Evolutionary conservation across 2,888 invertebrate species (phyloP), one percentile per base, ranked within the genome.

Genomic region (Amphipoea lucens): DNA sequence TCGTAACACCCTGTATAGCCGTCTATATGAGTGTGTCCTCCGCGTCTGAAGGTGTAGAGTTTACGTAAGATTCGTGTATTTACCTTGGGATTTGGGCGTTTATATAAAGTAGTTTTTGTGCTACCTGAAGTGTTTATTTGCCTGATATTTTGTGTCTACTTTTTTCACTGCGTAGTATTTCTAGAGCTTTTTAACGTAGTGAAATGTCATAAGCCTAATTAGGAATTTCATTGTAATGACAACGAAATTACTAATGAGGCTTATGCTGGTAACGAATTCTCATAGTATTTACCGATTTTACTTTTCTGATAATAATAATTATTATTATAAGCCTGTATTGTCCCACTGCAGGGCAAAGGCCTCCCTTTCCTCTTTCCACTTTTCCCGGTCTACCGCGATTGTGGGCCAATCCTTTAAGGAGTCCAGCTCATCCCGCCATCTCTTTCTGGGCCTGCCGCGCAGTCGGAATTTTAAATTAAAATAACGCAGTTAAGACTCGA

Each of bases 21-120:
- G 81, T 83, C 81, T 90, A 89, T 89, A 88, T 86, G 88, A 88
- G 87, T 84, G 73, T 73, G 82, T 78, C 76, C 85, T 86, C 75
- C 69, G 78, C 65, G 74, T 62, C 75, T 80, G 83, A 79, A 85
- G 77, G 79, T 82, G 77, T 51, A 11, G 51, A 80, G 78, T 83
- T 87, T 87, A 77, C 73, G 78, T 87, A 84, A 86, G 67, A 84
- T 81, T 74, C 78, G 66, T 75, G 62, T 87, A 87, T 89, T 89
- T 81, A 71, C 70, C 85, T 84, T 83, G 29, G 63, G 78, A 66
- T 85, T 81, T 81, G 29, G 78, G 75, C 67, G 68, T 85, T 79
- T 82, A 80, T 84, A 72, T 82, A 68, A 74, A 76, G 74, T 76
- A 81, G 73, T 74, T 68, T 71, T 42, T 48, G 45, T 74, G 20